Evolutionary conservation across 2,888 invertebrate genomes (phyloP).

Genomic region (Cantharis rufa): DNA sequence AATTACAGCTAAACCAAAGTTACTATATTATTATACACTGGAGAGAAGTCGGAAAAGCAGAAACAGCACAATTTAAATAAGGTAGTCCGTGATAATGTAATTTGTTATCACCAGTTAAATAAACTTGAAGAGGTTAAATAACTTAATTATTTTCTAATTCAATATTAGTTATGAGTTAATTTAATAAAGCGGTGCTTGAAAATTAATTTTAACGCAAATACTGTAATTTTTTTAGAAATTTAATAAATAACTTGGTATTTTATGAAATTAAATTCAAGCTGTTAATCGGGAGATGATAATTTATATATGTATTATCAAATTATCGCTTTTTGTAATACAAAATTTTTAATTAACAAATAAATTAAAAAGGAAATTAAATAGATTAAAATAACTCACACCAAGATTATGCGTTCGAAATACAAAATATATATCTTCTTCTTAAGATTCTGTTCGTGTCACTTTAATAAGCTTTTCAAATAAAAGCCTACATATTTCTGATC

Average conservation of each 20-base stretch:
- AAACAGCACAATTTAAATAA: background rate
- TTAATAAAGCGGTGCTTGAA: background rate
- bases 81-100: background rate
- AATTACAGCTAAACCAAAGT: background rate
- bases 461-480: background rate
- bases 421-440: background rate
- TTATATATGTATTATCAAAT: background rate
- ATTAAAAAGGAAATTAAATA: background rate
- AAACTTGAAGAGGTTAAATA: background rate
- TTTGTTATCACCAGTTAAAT: background rate
- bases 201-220: background rate
- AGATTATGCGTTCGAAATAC: background rate
- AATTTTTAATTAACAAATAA: background rate
- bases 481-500: background rate
- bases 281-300: background rate
- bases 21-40: background rate
- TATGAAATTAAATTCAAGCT: background rate
- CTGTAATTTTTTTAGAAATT: background rate
- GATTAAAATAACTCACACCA: background rate
- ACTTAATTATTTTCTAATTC: background rate
- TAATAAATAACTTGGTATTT: background rate
- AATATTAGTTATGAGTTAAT: background rate
- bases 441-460: background rate
- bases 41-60: background rate
- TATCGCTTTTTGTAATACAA: background rate